Evolutionary conservation across 2,888 invertebrate genomes (phyloP).

Genomic region (Ophion costatus): DNA sequence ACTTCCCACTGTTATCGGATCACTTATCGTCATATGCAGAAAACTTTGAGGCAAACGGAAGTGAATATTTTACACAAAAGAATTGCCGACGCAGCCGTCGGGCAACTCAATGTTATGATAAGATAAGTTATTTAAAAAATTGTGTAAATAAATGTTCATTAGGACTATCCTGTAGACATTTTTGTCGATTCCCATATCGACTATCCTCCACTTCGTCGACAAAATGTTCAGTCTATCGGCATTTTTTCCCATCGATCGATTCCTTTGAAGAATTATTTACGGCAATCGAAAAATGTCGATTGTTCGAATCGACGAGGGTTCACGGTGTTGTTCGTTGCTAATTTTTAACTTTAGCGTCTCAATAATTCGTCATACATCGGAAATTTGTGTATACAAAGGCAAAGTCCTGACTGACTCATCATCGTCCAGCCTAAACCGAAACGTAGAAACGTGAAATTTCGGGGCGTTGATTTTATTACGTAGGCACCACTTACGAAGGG

Average conservation of each 20-base stretch:
- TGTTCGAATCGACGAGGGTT: too few species aligned
- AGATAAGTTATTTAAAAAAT: slow-evolving; percentile 52
- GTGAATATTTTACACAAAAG: slow-evolving; percentile 92
- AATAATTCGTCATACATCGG: too few species aligned
- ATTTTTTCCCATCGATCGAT: background rate
- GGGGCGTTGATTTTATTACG: too few species aligned
- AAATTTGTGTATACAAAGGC: too few species aligned
- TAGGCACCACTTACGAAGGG: too few species aligned
- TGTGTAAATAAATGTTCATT: slow-evolving; percentile 46
- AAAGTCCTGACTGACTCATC: too few species aligned
- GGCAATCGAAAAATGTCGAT: too few species aligned
- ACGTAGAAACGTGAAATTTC: too few species aligned
- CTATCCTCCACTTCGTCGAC: background rate
- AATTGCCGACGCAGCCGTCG: slow-evolving; percentile 87
- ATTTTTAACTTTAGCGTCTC: too few species aligned
- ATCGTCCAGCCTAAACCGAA: too few species aligned
- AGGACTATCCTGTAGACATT: background rate
- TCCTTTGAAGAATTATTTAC: too few species aligned
- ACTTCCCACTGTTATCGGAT: slow-evolving; percentile 96
- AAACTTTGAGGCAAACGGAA: slow-evolving; percentile 93
- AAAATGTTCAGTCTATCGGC: background rate
- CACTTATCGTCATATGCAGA: slow-evolving; percentile 96
- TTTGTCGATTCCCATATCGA: background rate
- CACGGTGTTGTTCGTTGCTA: too few species aligned
- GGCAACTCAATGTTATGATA: slow-evolving; percentile 68